A percentile compares a stretch with the other conserved stretches of the same genome.
These are phyloP conservation scores for Zaprionus obscuricornis DNA, from an alignment of 2,888 invertebrate species.

Conservation along the genomic window DNA sequence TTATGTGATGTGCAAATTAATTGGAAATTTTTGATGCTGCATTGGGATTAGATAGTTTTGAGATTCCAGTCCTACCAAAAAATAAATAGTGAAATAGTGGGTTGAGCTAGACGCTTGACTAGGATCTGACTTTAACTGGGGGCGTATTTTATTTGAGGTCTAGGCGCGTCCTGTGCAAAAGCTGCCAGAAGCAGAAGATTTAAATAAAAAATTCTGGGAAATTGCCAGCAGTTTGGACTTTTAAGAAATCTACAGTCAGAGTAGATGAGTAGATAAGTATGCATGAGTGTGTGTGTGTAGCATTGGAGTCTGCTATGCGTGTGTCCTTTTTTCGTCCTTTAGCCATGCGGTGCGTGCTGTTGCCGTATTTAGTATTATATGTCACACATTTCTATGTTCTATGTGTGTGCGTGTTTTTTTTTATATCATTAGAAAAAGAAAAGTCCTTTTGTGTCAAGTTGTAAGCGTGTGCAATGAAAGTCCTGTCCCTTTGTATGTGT, in stretches of 20 bases:
- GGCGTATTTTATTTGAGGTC: conserved; percentile 65
- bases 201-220: background rate
- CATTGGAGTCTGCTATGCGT: background rate
- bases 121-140: conserved; percentile 56
- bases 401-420: conserved; percentile 23
- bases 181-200: conserved; percentile 28
- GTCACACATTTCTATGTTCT: conserved; percentile 60
- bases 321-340: conserved; percentile 66
- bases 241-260: conserved; percentile 29
- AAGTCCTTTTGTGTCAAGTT: conserved; percentile 68
- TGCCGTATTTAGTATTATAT: conserved; percentile 56
- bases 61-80: conserved; percentile 45
- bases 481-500: conserved; percentile 29
- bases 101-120: conserved; percentile 15
- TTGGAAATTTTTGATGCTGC: conserved; percentile 66
- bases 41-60: conserved; percentile 50
- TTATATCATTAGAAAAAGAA: conserved; percentile 71
- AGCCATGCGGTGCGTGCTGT: conserved; percentile 28
- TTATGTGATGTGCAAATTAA: conserved; percentile 66
- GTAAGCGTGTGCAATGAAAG: conserved; percentile 53
- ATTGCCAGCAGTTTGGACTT: conserved; percentile 31
- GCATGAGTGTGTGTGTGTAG: conserved; percentile 9
- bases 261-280: conserved; percentile 1
- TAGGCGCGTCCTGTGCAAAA: conserved; percentile 38
- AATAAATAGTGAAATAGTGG: background rate